Base-by-base conservation (phyloP, 2,888 invertebrate species). In the Biston betularia region DNA sequence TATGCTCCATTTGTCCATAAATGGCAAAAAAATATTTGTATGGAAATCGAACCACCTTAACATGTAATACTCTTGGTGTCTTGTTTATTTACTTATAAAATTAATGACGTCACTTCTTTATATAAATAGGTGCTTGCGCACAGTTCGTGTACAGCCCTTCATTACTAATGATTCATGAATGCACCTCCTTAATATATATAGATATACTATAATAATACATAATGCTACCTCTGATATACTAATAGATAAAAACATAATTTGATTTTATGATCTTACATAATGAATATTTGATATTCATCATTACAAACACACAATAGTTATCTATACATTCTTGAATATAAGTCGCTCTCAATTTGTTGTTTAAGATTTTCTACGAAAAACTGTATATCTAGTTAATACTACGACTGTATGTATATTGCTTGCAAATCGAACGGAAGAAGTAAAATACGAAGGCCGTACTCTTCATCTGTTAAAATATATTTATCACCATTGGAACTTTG, bases 401-500 rank as follows among this genome's bases (percentile, higher is more conserved):
- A 40, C 8, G 5, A 40, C 0, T 10, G 10, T 40, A 40, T 40
- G 1, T 44, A 6, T 44, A 3, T 44, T 44, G 12, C 12, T 6
- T 44, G 3, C 6, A 12, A n/a, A 44, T 12, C 44, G 12, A 44
- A 44, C 40, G 6, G 44, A n/a, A 6, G n/a, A 44, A 44, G n/a
- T n/a, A 44, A 49, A 9, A 12, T 12, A 12, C 33, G 6, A 49
- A 49, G 49, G 34, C 12, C 34, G 12, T 34, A 12, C 24, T 49
- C 24, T 24, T 24, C 24, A 24, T 24, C 24, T 24, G 24, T 24
- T 24, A 24, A 24, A 24, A 24, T 24, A 24, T 24, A 24, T 24
- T 40, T n/a, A 38, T 44, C 14, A 44, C 44, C n/a, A 10, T 52
- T 59, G 59, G 50, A 59, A 50, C 33, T 52, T 34, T 42, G 50